These are phyloP conservation scores for Cettia cetti DNA, from an alignment of 2,113 vertebrate genomes.

Conservation along the genomic window DNA sequence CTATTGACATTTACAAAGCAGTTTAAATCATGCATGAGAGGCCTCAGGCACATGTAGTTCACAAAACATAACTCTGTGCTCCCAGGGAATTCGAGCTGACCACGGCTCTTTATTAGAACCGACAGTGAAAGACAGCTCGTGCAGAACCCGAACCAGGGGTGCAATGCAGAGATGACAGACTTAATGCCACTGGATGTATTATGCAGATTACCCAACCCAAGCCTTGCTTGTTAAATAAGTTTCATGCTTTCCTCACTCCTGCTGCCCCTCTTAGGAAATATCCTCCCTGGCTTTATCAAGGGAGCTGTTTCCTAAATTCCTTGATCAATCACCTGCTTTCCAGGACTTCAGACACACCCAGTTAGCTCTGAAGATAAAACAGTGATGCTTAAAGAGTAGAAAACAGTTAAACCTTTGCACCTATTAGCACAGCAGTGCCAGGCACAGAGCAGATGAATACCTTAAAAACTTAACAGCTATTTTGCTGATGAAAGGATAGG, in stretches of 20 bases:
- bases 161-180: constrained; percentile 70
- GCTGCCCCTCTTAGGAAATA: constrained; percentile 56
- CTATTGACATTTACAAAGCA: constrained; percentile 90
- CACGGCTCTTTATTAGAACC: constrained; percentile 84
- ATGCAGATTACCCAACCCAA: constrained; percentile 74
- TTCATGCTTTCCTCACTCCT: constrained; percentile 45
- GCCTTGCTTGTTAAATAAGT: constrained; percentile 75
- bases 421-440: constrained; percentile 14
- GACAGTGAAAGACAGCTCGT: constrained; percentile 81
- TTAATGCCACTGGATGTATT: constrained; percentile 75
- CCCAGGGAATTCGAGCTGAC: constrained; percentile 80
- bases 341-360: constrained; percentile 57
- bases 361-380: constrained; percentile 67
- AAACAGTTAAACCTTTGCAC: constrained; percentile 66
- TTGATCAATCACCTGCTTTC: constrained; percentile 68
- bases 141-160: constrained; percentile 70
- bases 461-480: constrained; percentile 48
- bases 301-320: constrained; percentile 68
- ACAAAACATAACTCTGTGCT: constrained; percentile 75
- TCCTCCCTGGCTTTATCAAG: constrained; percentile 55
- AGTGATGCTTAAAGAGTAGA: constrained; percentile 46
- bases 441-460: constrained; percentile 26
- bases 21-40: constrained; percentile 89
- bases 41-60: constrained; percentile 82
- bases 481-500: constrained; percentile 49